Conservation (phyloP, 2,888 invertebrate species). For the Cheilosia variabilis region DNA sequence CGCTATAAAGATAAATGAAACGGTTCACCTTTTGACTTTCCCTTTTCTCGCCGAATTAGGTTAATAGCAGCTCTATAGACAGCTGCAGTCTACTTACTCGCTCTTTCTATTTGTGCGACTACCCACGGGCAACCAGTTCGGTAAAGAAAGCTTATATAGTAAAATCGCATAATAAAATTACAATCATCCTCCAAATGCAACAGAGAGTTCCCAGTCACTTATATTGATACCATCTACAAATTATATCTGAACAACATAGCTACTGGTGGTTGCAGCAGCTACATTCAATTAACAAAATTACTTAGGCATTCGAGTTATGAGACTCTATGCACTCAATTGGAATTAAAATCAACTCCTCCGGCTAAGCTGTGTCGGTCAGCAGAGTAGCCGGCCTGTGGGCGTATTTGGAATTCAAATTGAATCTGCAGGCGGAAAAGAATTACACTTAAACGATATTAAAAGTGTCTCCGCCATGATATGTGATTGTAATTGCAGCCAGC, state of each 20-base stretch:
- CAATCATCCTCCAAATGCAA: slow-evolving; percentile 6
- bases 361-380: slow-evolving; percentile 14
- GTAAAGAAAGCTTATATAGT: no score
- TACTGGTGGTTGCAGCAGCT: slow-evolving; percentile 32
- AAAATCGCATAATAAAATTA: neutral
- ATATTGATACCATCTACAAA: slow-evolving; percentile 44
- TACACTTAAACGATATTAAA: slow-evolving; percentile 57
- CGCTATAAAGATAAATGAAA: no score
- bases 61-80: no score
- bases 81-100: no score
- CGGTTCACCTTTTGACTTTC: no score
- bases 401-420: slow-evolving; percentile 68
- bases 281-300: slow-evolving; percentile 72
- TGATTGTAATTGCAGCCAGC: slow-evolving; percentile 61
- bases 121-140: no score
- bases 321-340: slow-evolving; percentile 43
- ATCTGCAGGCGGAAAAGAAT: slow-evolving; percentile 51
- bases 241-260: slow-evolving; percentile 44
- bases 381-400: slow-evolving; percentile 40
- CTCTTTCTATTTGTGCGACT: no score
- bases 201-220: slow-evolving; percentile 30
- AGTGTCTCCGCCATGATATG: slow-evolving; percentile 62
- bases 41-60: no score
- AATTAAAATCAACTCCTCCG: slow-evolving; percentile 39
- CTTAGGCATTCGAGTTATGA: slow-evolving; percentile 53